A percentile compares a stretch with the other conserved stretches of the same genome.
These are phyloP conservation scores for Elaeidobius kamerunicus DNA, from an alignment of 2,888 invertebrate species.

Conservation along the genomic window DNA sequence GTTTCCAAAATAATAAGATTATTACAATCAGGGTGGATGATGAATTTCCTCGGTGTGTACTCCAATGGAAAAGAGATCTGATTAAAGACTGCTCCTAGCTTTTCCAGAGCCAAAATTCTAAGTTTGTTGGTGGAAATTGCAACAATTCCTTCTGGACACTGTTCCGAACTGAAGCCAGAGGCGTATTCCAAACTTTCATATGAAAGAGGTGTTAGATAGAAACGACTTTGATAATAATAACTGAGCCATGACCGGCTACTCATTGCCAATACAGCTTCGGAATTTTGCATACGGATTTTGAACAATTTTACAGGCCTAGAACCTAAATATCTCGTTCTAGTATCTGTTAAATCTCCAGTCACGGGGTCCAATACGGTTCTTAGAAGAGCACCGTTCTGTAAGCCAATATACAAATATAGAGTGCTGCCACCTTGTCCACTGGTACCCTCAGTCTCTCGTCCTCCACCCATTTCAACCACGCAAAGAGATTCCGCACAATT, in stretches of 20 bases:
- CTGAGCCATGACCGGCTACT: conserved; percentile 98
- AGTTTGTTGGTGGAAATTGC: conserved; percentile 96
- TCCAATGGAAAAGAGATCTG: conserved; percentile 90
- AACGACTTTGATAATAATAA: conserved; percentile 96
- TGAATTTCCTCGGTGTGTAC: conserved; percentile 93
- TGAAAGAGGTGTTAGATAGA: conserved; percentile 92
- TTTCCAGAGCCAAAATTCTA: conserved; percentile 95
- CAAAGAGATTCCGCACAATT: conserved; percentile 95
- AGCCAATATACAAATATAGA: conserved; percentile 92
- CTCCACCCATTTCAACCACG: conserved; percentile 84
- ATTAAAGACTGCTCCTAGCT: conserved; percentile 97
- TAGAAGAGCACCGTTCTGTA: conserved; percentile 93
- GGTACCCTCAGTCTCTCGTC: conserved; percentile 57
- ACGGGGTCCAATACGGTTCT: conserved; percentile 93
- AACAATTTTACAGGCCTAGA: conserved; percentile 87
- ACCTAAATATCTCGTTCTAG: conserved; percentile 86
- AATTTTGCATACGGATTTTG: conserved; percentile 91
- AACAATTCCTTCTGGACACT: conserved; percentile 98
- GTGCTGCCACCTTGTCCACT: conserved; percentile 58
- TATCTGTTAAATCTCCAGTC: conserved; percentile 95
- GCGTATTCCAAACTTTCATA: conserved; percentile 98
- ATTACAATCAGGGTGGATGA: conserved; percentile 87
- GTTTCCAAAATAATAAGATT: conserved; percentile 92
- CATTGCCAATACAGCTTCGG: conserved; percentile 96
- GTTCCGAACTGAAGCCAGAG: conserved; percentile 94